These are phyloP conservation scores for Rhinichthys osculus DNA, from an alignment of 2,797 vertebrate genomes.

Conservation along the genomic window DNA sequence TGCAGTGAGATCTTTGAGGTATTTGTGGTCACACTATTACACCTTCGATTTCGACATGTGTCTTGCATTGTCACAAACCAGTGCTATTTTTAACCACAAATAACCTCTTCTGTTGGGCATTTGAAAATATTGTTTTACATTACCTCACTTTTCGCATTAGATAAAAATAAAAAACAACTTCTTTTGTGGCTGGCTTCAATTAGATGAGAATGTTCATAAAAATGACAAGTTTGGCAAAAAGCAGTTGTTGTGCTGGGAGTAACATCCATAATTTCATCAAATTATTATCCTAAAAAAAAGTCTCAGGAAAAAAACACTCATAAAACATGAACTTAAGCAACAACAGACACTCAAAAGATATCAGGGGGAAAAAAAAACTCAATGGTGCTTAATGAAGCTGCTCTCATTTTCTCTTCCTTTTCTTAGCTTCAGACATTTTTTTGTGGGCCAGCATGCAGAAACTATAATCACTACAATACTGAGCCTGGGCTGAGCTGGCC, in stretches of 20 bases:
- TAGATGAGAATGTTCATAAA: conserved; percentile 54
- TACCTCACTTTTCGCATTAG: conserved; percentile 58
- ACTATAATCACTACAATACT: conserved; percentile 69
- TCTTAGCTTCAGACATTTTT: conserved; percentile 60
- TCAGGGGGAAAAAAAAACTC: conserved; percentile 4
- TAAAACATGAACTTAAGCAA: conserved; percentile 22
- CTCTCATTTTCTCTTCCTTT: conserved; percentile 39
- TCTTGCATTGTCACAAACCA: conserved; percentile 61
- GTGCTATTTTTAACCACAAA: conserved; percentile 60
- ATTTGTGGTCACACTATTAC: conserved; percentile 51
- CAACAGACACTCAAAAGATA: conserved; percentile 44
- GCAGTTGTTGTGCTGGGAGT: conserved; percentile 38
- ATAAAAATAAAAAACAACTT: conserved; percentile 35
- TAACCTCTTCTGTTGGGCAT: conserved; percentile 49
- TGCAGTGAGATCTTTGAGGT: conserved; percentile 59
- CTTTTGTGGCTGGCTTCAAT: conserved; percentile 64
- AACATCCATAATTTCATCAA: conserved; percentile 17
- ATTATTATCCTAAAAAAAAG: conserved; percentile 53
- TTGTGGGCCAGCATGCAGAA: conserved; percentile 62
- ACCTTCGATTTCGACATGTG: conserved; percentile 59
- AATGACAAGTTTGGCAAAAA: conserved; percentile 39
- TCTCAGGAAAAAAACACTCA: not conserved
- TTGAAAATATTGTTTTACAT: conserved; percentile 65
- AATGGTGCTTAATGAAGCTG: conserved; percentile 31
- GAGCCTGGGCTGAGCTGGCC: conserved; percentile 66